Base-by-base conservation (phyloP, 2,888 invertebrate genomes). In the Steinernema carpocapsae region DNA sequence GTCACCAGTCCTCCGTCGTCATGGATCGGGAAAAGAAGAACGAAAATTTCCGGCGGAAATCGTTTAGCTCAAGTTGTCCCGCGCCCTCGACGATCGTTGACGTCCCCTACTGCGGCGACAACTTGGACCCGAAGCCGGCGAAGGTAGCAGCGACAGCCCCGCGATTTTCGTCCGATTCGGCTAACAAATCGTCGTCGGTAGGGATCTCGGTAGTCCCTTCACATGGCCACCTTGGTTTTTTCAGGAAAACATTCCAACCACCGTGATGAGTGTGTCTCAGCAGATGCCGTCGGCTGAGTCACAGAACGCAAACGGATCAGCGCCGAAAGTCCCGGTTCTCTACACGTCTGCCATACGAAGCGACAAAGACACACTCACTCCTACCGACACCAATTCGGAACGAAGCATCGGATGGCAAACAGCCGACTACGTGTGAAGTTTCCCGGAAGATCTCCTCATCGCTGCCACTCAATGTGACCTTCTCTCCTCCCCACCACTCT, bases 351-450 rank as follows among this genome's bases (percentile, higher is more conserved):
- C 74, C 19, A 59, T 74, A 19, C 24, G 74, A 24, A 74, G 74
- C 59, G 72, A 72, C 26, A 74, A 52, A 29, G 74, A 74, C 22
- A 71, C 74, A 37, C 19, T 74, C 19, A 72, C 74, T 26, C 74
- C 74, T 19, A 51, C 74, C 22, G 71, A 56, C 26, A 45, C 37
- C 1, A 56, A 64, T 64, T 64, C 32, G 6, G 71, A 64, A 45
- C 70, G 45, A 29, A 70, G 43, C 37, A 48, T 37, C 72, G 71
- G 74, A 37, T 74, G 74, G 74, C 74, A 74, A 32, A 74, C 74
- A 22, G 74, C 74, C 24, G 74, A 74, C 42, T 74, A 74, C 52
- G 74, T 74, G 17, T 74, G 43, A 56, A 42, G 22, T 72, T 72
- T 26, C 24, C 19, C 19, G 19, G 64, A 64, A 64, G 12, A 7